These are phyloP conservation scores for Gisinianus flammeolus DNA, from an alignment of 2,888 invertebrate species.

Conservation along the genomic window DNA sequence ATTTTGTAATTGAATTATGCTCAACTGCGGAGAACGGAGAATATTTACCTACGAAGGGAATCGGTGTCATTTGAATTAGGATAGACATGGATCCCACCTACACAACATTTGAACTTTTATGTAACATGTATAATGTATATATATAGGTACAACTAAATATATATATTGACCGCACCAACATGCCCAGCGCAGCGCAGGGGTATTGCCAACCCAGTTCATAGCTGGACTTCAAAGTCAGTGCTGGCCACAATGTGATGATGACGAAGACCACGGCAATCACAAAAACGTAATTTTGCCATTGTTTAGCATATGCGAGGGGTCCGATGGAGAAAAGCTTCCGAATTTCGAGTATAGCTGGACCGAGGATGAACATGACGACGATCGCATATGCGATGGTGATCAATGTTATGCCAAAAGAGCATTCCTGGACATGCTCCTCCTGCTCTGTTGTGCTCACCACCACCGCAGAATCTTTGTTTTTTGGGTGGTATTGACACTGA, in stretches of 20 bases:
- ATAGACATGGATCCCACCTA: conserved; percentile 16
- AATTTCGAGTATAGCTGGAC: conserved; percentile 2
- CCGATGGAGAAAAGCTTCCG: conserved; percentile 13
- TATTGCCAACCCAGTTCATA: conserved; percentile 19
- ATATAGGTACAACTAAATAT: not conserved
- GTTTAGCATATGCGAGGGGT: not conserved
- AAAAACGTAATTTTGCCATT: conserved; percentile 26
- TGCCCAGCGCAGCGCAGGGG: conserved; percentile 17
- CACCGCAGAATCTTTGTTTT: not conserved
- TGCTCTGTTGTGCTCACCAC: too few species aligned
- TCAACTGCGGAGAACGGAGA: too few species aligned
- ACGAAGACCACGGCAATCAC: not conserved
- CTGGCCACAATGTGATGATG: conserved; percentile 8
- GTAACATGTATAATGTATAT: not conserved
- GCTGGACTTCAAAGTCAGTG: not conserved
- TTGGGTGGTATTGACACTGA: not conserved
- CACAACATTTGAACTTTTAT: too few species aligned
- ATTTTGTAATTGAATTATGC: too few species aligned
- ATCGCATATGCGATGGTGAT: not conserved
- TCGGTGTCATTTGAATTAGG: conserved; percentile 16
- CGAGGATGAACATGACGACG: not conserved
- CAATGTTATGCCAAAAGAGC: not conserved
- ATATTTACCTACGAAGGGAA: conserved; percentile 19
- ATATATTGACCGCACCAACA: not conserved
- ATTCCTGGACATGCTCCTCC: too few species aligned